Percentiles rank a stretch among this genome's conserved stretches.
Conservation (phyloP, 2,797 vertebrate species). For the Decapterus maruadsi region DNA sequence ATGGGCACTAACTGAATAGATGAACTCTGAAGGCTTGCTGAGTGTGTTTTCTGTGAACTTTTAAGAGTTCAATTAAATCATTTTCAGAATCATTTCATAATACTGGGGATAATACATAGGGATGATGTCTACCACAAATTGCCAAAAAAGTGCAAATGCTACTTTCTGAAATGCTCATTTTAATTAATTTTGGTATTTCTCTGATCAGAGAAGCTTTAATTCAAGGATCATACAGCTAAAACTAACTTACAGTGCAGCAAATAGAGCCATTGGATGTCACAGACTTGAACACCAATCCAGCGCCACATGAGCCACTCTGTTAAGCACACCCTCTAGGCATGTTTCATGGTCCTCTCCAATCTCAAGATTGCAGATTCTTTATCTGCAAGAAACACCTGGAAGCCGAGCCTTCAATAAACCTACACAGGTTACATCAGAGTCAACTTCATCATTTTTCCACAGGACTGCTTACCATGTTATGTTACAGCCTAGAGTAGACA, state of each 20-base stretch:
- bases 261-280: conserved; percentile 19
- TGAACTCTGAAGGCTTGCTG: conserved; percentile 11
- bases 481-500: conserved; percentile 7
- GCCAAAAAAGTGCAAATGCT: neutral
- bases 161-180: neutral
- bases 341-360: conserved; percentile 49
- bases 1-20: conserved; percentile 56
- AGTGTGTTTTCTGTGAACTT: neutral
- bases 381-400: conserved; percentile 65
- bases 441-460: conserved; percentile 1
- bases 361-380: conserved; percentile 63
- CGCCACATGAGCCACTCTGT: conserved; percentile 40
- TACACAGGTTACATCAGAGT: conserved; percentile 35
- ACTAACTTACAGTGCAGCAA: conserved; percentile 5
- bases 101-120: neutral
- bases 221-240: neutral
- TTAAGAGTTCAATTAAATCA: neutral
- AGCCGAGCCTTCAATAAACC: conserved; percentile 18
- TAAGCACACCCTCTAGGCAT: conserved; percentile 33
- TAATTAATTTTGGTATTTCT: neutral
- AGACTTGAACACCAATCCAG: conserved; percentile 15
- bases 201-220: neutral
- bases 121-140: neutral
- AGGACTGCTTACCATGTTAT: conserved; percentile 17
- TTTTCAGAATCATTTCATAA: neutral